phyloP scores from a whole-genome alignment of 2,113 vertebrate genomes.

The Aldabrachelys gigantea region DNA sequence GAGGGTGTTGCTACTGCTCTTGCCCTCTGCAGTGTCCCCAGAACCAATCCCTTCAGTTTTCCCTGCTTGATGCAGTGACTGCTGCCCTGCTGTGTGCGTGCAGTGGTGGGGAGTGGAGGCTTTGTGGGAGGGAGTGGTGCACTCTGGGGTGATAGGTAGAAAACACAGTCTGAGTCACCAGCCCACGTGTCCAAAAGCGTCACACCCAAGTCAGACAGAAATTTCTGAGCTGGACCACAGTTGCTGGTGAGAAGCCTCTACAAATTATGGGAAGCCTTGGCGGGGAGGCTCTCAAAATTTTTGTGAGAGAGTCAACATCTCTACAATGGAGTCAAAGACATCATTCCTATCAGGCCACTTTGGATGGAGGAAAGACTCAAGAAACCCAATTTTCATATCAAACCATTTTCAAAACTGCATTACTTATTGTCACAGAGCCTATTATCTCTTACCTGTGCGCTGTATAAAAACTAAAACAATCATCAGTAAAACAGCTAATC shows the following conservation, averaged over 20 bases:
- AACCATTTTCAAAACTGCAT: neutral
- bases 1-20: neutral
- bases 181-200: neutral
- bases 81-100: neutral
- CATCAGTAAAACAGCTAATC: neutral
- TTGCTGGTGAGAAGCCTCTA: neutral
- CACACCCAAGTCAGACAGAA: neutral
- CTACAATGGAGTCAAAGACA: neutral
- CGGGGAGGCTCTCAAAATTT: neutral
- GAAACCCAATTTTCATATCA: neutral
- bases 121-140: neutral
- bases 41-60: neutral
- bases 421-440: neutral
- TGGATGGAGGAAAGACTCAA: neutral
- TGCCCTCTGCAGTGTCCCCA: neutral
- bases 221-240: slow-evolving; percentile 4
- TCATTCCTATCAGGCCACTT: neutral
- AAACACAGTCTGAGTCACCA: neutral
- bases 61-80: neutral
- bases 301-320: neutral
- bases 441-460: neutral
- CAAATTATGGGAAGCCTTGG: neutral
- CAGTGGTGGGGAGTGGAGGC: neutral
- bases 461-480: neutral
- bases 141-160: neutral